A percentile compares a stretch with the other conserved stretches of the same genome.
These are phyloP conservation scores for Rhabdomys pumilio DNA, from an alignment of 2,797 vertebrate species.

Conservation along the genomic window DNA sequence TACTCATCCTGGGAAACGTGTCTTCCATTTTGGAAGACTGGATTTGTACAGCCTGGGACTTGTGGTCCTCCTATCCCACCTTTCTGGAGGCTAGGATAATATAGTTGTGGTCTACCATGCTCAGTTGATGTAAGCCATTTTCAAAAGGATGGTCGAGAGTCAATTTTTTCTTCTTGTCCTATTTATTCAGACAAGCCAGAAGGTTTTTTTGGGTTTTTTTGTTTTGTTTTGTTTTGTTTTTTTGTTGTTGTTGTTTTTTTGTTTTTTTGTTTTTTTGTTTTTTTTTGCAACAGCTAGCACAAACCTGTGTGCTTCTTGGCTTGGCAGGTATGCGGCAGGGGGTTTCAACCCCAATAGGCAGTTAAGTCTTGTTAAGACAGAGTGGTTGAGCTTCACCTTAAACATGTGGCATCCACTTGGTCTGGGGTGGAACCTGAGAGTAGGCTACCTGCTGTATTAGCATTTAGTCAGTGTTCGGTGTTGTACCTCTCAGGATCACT, in stretches of 20 bases:
- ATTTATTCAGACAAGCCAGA: neutral
- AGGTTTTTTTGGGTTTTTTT: neutral
- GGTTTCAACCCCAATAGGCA: neutral
- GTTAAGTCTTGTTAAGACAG: neutral
- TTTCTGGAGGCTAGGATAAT: neutral
- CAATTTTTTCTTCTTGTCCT: neutral
- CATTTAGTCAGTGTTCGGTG: neutral
- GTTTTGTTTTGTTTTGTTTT: neutral
- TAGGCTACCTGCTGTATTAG: neutral
- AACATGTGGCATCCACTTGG: too few relatives aligned
- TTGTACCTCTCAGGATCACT: fast-evolving
- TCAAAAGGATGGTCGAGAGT: neutral
- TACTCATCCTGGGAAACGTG: neutral
- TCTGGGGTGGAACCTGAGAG: neutral
- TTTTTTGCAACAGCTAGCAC: neutral
- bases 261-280: too few relatives aligned
- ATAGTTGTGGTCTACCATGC: neutral
- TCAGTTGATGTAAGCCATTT: neutral
- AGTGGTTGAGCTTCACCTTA: neutral
- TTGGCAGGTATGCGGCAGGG: neutral
- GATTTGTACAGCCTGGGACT: neutral
- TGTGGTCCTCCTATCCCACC: neutral
- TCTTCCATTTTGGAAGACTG: neutral
- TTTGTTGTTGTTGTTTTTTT: too few relatives aligned
- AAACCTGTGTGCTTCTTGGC: neutral